Evolutionary conservation across 2,113 vertebrate species (phyloP).

Genomic region (Cnemophilus loriae): DNA sequence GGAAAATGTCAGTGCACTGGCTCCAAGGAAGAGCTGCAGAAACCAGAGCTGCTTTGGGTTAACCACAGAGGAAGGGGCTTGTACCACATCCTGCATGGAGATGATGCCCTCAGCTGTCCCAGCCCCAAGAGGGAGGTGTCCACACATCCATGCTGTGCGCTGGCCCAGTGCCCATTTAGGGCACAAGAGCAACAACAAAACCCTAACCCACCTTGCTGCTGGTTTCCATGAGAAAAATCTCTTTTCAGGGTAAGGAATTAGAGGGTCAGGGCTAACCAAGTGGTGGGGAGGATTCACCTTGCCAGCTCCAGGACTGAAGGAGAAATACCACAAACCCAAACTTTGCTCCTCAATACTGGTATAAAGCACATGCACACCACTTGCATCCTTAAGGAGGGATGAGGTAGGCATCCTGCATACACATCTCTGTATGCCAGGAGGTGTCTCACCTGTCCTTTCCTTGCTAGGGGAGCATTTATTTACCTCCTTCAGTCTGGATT

Average conservation of each 20-base stretch:
- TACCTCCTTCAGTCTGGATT: background rate
- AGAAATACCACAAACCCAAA: background rate
- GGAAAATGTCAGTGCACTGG: background rate
- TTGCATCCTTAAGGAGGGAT: background rate
- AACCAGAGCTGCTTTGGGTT: background rate
- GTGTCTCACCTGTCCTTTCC: background rate
- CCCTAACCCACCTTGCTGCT: background rate
- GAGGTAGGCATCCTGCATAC: background rate
- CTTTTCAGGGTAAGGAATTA: background rate
- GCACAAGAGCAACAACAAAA: background rate
- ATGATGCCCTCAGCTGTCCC: background rate
- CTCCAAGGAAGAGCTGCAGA: background rate
- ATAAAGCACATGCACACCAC: background rate
- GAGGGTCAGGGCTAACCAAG: background rate
- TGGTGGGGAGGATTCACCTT: background rate
- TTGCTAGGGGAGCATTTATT: background rate
- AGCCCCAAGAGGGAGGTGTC: background rate
- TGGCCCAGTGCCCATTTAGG: accelerated
- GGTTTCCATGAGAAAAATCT: background rate
- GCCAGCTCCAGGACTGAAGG: background rate
- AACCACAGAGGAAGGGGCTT: background rate
- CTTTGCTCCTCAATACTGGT: background rate
- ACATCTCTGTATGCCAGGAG: background rate
- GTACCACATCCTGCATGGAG: background rate
- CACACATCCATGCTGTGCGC: background rate